These are phyloP conservation scores for Tholera decimalis DNA, from an alignment of 2,888 invertebrate species.

Conservation along the genomic window DNA sequence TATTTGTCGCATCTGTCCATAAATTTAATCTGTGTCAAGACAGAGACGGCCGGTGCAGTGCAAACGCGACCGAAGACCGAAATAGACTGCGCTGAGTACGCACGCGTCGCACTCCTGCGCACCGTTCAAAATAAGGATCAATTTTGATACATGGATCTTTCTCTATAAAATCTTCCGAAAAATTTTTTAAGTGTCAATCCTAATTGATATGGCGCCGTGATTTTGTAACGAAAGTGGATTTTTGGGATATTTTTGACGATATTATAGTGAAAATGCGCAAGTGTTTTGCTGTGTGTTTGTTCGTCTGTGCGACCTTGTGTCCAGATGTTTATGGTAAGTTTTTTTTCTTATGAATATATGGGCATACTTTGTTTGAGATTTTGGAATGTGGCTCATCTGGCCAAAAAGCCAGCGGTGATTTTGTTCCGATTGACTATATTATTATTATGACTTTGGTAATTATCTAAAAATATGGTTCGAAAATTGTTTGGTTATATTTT, in stretches of 20 bases:
- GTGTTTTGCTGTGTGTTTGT: slow-evolving; percentile 64
- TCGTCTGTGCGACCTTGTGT: slow-evolving; percentile 67
- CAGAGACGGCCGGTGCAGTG: slow-evolving; percentile 81
- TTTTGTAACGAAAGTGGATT: slow-evolving; percentile 35
- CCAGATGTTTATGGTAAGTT: slow-evolving; percentile 69
- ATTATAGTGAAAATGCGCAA: slow-evolving; percentile 70
- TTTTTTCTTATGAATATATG: slow-evolving; percentile 8
- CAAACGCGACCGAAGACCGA: slow-evolving; percentile 85
- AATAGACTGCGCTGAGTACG: slow-evolving; percentile 84
- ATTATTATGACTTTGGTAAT: neutral
- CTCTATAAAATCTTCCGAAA: slow-evolving; percentile 39
- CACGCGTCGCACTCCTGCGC: slow-evolving; percentile 79
- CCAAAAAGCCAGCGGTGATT: neutral
- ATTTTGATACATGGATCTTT: slow-evolving; percentile 69
- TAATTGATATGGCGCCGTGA: slow-evolving; percentile 65
- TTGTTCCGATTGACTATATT: neutral
- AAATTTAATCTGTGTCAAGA: slow-evolving; percentile 79
- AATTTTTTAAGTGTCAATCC: slow-evolving; percentile 20
- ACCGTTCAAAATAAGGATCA: slow-evolving; percentile 74
- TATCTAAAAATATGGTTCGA: no score
- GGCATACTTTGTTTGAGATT: neutral
- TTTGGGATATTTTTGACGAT: slow-evolving; percentile 45
- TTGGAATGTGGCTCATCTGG: neutral
- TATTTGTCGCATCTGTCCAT: slow-evolving; percentile 59
- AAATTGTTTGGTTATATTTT: no score